Conservation (phyloP, 1,140 invertebrate species). For the Rhopalosiphum maidis region DNA sequence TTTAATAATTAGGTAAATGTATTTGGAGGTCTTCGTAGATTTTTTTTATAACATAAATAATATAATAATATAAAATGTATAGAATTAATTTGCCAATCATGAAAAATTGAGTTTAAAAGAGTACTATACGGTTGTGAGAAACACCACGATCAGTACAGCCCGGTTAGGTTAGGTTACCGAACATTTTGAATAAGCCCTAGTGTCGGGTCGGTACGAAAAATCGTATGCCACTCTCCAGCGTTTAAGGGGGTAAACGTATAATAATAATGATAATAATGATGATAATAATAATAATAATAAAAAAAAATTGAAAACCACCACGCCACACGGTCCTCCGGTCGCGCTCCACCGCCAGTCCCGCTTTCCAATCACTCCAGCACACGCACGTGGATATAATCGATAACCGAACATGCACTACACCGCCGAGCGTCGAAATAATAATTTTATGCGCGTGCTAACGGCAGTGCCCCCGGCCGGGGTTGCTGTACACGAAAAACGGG, state of each 20-base stretch:
- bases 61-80: not conserved
- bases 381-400: conserved; percentile 30
- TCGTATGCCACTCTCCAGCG: not conserved
- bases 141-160: no score
- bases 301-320: not conserved
- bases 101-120: not conserved
- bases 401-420: conserved; percentile 14
- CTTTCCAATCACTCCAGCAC: not conserved
- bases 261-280: not conserved
- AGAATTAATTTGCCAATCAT: not conserved
- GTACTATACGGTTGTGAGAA: no score
- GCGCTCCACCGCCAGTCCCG: no score
- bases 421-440: not conserved
- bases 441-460: conserved; percentile 9
- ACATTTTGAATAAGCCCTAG: not conserved
- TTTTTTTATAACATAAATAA: no score
- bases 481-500: not conserved
- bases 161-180: no score
- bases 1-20: not conserved
- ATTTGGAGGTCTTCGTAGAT: not conserved
- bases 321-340: not conserved
- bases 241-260: not conserved
- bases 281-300: not conserved
- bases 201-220: not conserved
- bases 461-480: not conserved